Percentiles rank a stretch among this genome's conserved stretches.
Conservation (phyloP, 2,888 invertebrate species). For the Synergus japonicus region DNA sequence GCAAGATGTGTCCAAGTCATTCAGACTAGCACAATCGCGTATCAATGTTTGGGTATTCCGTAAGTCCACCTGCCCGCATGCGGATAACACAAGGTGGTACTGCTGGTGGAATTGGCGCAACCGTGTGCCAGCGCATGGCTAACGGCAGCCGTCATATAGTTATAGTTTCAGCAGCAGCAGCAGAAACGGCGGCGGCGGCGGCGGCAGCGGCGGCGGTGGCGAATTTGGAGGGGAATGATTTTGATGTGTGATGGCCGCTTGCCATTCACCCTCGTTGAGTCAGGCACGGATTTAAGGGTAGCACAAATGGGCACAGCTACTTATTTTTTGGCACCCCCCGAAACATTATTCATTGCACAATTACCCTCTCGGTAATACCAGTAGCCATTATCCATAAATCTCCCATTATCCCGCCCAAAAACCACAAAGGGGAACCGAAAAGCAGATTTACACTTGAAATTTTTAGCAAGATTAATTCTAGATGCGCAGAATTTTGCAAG, state of each 20-base stretch:
- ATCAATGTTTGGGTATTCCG: conserved; percentile 41
- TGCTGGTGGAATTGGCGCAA: conserved; percentile 30
- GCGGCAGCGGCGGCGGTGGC: neutral
- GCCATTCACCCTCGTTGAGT: conserved; percentile 43
- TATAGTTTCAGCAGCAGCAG: neutral
- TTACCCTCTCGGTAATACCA: conserved; percentile 19
- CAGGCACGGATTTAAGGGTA: conserved; percentile 23
- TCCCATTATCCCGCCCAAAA: conserved; percentile 39
- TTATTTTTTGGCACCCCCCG: neutral
- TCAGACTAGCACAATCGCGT: conserved; percentile 54
- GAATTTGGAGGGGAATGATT: conserved; percentile 25
- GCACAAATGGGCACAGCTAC: conserved; percentile 13
- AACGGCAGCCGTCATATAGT: conserved; percentile 33
- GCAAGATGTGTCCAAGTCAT: conserved; percentile 43
- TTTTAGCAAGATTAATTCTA: neutral
- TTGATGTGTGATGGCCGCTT: conserved; percentile 45
- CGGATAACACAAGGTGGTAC: conserved; percentile 34
- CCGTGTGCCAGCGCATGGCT: conserved; percentile 38
- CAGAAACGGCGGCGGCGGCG: too few species aligned
- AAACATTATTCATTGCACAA: conserved; percentile 38
- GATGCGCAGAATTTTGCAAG: neutral
- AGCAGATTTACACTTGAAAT: neutral
- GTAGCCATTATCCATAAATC: conserved; percentile 9
- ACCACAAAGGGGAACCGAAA: conserved; percentile 23
- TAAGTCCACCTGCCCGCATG: conserved; percentile 41